Evolutionary conservation across 2,888 invertebrate species (phyloP), one percentile per base, ranked within the genome.

Genomic region (Harpalus rubripes): DNA sequence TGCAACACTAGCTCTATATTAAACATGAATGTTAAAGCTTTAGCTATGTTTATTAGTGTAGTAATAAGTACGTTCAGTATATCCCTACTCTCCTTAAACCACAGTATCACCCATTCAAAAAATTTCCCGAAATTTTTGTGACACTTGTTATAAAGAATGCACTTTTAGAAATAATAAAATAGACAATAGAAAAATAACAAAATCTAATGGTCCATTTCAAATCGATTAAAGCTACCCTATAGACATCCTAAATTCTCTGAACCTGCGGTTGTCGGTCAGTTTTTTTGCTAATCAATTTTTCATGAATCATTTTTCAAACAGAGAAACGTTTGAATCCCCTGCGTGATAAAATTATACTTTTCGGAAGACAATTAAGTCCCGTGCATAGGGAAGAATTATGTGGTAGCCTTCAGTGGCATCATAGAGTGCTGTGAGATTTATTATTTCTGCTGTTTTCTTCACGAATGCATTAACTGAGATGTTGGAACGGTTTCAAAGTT

Each of bases 211-310:
- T 12, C 44, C 44, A 52, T 61, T 61, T 61, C 16, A 61, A 61
- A 63, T 63, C 63, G 63, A 22, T 63, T 63, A 18, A 12, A 18
- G 12, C 10, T 22, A 26, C 26, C 26, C 5, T 63, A 18, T 59
- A 59, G 0, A 59, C 16, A 56, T 0, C 6, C 12, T 56, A 56
- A 15, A 6, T 12, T 12, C 15, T 15, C n/a, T 8, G n/a, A 56
- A 15, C 32, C 56, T 7, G 59, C 5, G 58, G 59, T 59, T 59
- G 59, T 22, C 61, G 18, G 78, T 78, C n/a, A 32, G n/a, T n/a
- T 84, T 65, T 84, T 84, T 84, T 84, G 84, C 84, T 84, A 84
- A 84, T 84, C 84, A 84, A 84, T 84, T 84, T 78, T 84, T 84
- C 74, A 58, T 76, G 78, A 83, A 61, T 80, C 80, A 80, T 80